Percentiles rank a stretch among this genome's conserved stretches.
phyloP scores from a whole-genome alignment of 2,113 vertebrate genomes.

The Redunca redunca region DNA sequence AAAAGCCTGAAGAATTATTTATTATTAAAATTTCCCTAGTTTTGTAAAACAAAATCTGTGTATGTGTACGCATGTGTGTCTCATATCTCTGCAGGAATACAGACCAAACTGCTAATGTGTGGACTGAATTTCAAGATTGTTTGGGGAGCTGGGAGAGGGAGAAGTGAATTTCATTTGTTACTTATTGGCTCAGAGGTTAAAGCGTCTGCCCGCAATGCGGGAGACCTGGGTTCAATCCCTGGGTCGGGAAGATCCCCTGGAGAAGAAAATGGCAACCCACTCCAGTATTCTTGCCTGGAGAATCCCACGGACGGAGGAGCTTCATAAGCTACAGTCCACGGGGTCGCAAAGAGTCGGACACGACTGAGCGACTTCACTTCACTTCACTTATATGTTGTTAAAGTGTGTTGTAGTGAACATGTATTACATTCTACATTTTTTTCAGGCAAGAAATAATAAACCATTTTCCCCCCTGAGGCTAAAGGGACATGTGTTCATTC shows the following conservation, averaged over 20 bases:
- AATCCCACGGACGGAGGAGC: no score
- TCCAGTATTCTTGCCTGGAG: no score
- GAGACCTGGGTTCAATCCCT: no score
- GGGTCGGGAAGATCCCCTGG: no score
- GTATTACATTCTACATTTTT: not conserved
- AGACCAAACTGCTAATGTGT: not conserved
- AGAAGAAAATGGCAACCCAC: no score
- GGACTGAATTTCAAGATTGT: not conserved
- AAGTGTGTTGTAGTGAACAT: not conserved
- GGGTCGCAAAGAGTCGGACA: no score
- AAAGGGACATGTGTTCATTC: not conserved
- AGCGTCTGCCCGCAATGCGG: no score
- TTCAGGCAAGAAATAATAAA: slow-evolving; percentile 33
- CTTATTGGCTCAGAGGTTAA: no score
- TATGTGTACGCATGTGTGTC: not conserved
- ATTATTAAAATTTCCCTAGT: not conserved
- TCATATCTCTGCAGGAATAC: not conserved
- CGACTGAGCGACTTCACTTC: no score
- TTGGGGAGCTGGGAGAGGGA: not conserved
- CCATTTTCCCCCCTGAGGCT: not conserved
- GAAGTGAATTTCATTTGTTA: not conserved
- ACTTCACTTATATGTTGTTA: not conserved
- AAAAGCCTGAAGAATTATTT: not conserved
- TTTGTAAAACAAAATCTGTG: slow-evolving; percentile 27
- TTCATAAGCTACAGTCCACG: no score